Evolutionary conservation across 1,140 invertebrate species (phyloP).

Genomic region (Drosophila funebris): DNA sequence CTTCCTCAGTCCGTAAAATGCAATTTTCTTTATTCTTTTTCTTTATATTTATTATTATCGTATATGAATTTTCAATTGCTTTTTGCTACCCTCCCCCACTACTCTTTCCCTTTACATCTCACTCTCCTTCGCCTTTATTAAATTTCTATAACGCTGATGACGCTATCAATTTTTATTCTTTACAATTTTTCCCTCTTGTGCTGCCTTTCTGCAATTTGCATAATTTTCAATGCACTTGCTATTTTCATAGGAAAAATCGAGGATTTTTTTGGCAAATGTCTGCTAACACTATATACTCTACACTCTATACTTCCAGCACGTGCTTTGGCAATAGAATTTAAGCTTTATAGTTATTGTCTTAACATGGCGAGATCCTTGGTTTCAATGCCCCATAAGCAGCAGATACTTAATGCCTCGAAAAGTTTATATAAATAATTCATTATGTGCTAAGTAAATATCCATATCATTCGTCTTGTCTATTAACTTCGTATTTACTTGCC

Average conservation of each 20-base stretch:
- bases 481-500: no score
- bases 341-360: slow-evolving; percentile 19
- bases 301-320: slow-evolving; percentile 1
- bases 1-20: no score
- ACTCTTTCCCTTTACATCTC: background rate
- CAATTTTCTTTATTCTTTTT: slow-evolving; percentile 42
- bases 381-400: background rate
- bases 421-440: background rate
- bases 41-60: slow-evolving; percentile 47
- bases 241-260: slow-evolving; percentile 48
- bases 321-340: slow-evolving; percentile 36
- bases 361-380: background rate
- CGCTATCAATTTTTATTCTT: slow-evolving; percentile 32
- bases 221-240: slow-evolving; percentile 71
- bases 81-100: slow-evolving; percentile 9
- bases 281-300: background rate
- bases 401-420: background rate
- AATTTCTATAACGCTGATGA: slow-evolving; percentile 62
- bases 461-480: no score
- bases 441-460: no score
- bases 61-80: slow-evolving; percentile 69
- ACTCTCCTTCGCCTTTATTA: slow-evolving; percentile 46
- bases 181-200: slow-evolving; percentile 9
- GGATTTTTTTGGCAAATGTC: slow-evolving; percentile 6
- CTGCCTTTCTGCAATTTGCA: slow-evolving; percentile 58